Base-by-base conservation (phyloP, 1,140 invertebrate genomes). In the Cepaea nemoralis region DNA sequence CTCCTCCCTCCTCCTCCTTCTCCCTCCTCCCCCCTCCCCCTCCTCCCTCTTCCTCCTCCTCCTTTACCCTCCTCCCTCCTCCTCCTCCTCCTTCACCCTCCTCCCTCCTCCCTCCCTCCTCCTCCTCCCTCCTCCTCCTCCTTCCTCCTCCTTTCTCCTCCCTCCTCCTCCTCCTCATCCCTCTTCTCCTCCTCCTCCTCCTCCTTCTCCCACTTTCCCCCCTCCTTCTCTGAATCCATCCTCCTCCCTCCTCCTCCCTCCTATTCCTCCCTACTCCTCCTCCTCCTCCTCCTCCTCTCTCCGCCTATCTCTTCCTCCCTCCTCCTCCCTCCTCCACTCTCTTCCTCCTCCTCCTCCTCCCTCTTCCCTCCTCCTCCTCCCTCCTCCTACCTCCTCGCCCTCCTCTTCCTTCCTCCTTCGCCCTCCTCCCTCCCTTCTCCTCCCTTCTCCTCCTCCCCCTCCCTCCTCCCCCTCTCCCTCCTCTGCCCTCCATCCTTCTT, bases 1-100 rank as follows among this genome's bases (percentile, higher is more conserved):
- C n/a, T 39, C 8, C 70, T 73, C 70, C 40, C 70, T 73, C 70
- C 40, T 39, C 40, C 70, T 73, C 33, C 40, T 39, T 73, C 70
- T 73, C 70, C 40, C 10, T 35, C 10, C 40, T 39, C n/a, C 70
- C n/a, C 50, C n/a, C 50, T 55, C 50, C n/a, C 50, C n/a, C 50
- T 55, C 50, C n/a, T n/a, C n/a, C 50, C 39, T n/a, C 39, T n/a
- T 39, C 8, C 39, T 40, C 39, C 39, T 39, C 70, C 40, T 39
- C 40, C 70, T 73, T 8, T n/a, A 5, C 40, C 70, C 12, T 39
- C n/a, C 70, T 73, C 33, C 40, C 70, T 73, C 70, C 40, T n/a
- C 40, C 70, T 14, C 39, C n/a, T 40, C 39, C 39, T 8, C 70
- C 8, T n/a, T n/a, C n/a, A n/a, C n/a, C n/a, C n/a, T n/a, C n/a